phyloP scores from a whole-genome alignment of 2,888 invertebrate species.

The Apodemia hepburni region DNA sequence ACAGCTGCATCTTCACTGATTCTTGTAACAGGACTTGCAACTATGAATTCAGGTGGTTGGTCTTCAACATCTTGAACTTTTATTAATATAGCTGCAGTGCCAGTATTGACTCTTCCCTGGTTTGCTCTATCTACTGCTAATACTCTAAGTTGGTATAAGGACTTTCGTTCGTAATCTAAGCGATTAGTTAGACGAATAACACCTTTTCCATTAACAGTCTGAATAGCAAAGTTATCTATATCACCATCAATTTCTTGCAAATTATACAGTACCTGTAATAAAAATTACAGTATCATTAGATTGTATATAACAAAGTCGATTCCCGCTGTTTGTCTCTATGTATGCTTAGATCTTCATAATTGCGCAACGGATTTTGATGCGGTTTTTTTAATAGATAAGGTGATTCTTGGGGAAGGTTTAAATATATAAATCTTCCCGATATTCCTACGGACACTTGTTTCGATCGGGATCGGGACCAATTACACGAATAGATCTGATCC shows the following conservation, averaged over 20 bases:
- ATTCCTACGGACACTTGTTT: too few species aligned
- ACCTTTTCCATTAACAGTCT: constrained; percentile 92
- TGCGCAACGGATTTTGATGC: too few species aligned
- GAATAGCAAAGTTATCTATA: constrained; percentile 87
- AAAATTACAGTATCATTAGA: not conserved
- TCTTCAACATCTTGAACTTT: constrained; percentile 94
- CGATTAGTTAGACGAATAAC: constrained; percentile 87
- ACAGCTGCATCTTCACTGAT: constrained; percentile 91
- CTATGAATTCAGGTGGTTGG: constrained; percentile 94
- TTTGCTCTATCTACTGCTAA: constrained; percentile 92
- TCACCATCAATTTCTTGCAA: constrained; percentile 91
- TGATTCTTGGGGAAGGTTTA: too few species aligned
- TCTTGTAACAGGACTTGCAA: constrained; percentile 92
- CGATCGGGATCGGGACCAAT: too few species aligned
- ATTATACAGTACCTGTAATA: constrained; percentile 86
- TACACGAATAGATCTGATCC: too few species aligned
- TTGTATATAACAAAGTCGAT: too few species aligned
- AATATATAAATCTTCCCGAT: too few species aligned
- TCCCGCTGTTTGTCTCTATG: too few species aligned
- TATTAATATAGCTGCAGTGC: constrained; percentile 92
- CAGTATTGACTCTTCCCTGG: constrained; percentile 91
- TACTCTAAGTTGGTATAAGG: constrained; percentile 90
- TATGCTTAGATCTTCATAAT: too few species aligned
- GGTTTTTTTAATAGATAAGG: too few species aligned
- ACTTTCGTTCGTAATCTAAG: constrained; percentile 93